A percentile compares a stretch with the other conserved stretches of the same genome.
Evolutionary conservation across 2,888 invertebrate genomes (phyloP).

Genomic region (Ctena decussata): DNA sequence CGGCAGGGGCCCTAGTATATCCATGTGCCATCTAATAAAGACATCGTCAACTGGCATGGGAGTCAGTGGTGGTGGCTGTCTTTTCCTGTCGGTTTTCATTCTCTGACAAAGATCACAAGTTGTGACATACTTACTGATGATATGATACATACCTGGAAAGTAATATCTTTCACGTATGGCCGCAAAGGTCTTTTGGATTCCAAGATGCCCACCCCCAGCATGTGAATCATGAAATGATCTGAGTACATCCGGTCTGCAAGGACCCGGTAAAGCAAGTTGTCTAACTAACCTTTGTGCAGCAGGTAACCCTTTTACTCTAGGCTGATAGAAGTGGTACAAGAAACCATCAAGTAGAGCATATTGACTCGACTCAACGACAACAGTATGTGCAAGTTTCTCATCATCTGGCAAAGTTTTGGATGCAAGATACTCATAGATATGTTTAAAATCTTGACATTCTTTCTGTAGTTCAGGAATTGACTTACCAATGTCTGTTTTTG

Average conservation of each 20-base stretch:
- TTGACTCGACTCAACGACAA: neutral
- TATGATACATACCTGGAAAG: slow-evolving; percentile 63
- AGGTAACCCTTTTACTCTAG: slow-evolving; percentile 13
- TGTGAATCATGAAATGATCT: slow-evolving; percentile 34
- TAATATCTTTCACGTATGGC: slow-evolving; percentile 48
- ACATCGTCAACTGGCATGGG: slow-evolving; percentile 31
- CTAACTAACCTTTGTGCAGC: slow-evolving; percentile 28
- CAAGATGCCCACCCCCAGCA: slow-evolving; percentile 39
- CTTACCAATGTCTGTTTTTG: neutral
- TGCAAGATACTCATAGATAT: neutral
- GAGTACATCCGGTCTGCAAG: slow-evolving; percentile 19
- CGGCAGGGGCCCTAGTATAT: slow-evolving; percentile 44
- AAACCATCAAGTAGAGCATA: neutral
- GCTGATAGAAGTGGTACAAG: slow-evolving; percentile 21
- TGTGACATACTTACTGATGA: slow-evolving; percentile 42
- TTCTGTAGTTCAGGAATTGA: neutral
- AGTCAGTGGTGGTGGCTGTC: slow-evolving; percentile 28
- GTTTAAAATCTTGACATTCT: neutral
- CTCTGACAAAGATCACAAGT: slow-evolving; percentile 48
- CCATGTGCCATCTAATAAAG: slow-evolving; percentile 55
- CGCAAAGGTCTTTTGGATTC: slow-evolving; percentile 46
- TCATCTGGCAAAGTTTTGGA: neutral
- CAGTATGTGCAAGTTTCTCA: neutral
- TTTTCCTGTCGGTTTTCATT: slow-evolving; percentile 31
- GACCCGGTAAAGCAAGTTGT: slow-evolving; percentile 45